Evolutionary conservation across 2,113 vertebrate genomes (phyloP), one percentile per base, ranked within the genome.

Genomic region (Sinosuthora webbiana): DNA sequence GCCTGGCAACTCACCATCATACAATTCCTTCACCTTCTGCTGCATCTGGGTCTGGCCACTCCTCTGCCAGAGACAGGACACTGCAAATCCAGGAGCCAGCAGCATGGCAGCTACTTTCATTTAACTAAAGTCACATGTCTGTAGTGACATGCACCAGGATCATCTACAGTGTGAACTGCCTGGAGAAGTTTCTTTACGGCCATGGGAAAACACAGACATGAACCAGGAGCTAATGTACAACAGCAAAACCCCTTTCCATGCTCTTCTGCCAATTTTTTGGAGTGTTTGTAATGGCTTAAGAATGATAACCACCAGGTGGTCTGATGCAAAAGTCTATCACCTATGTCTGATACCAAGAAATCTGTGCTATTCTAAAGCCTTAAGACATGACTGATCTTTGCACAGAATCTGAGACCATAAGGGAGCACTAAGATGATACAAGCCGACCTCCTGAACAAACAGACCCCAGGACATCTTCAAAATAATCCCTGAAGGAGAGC

Each of bases 61-160:
- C 23, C 67, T 56, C 71, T 68, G 57, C n/a, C 59, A 57, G 31
- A 62, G 39, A 45, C 16, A 49, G 33, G 9, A 59, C 35, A 3
- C 17, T 70, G 50, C 45, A 44, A 30, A 70, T 11, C 9, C 56
- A 44, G 41, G 42, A 31, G 28, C 49, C 27, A 25, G n/a, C 65
- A 63, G 70, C 47, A 75, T 8, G n/a, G 3, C 2, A 21, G 45
- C 13, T 8, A 15, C 44, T 76, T 41, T 30, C 41, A 64, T n/a
- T 44, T 7, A 50, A 65, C 13, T 13, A 7, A 24, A 68, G 18
- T 13, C 39, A 24, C 33, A 5, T 11, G 3, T 13, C 60, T 41
- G 50, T 16, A 23, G 31, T 3, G 68, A 37, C 1, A 14, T 0
- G 13, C 60, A 70, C 1, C 0, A 49, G 31, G 17, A 20, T 14